A percentile compares a stretch with the other conserved stretches of the same genome.
Conservation (phyloP, 2,113 vertebrate genomes). For the Monarcha castaneiventris region DNA sequence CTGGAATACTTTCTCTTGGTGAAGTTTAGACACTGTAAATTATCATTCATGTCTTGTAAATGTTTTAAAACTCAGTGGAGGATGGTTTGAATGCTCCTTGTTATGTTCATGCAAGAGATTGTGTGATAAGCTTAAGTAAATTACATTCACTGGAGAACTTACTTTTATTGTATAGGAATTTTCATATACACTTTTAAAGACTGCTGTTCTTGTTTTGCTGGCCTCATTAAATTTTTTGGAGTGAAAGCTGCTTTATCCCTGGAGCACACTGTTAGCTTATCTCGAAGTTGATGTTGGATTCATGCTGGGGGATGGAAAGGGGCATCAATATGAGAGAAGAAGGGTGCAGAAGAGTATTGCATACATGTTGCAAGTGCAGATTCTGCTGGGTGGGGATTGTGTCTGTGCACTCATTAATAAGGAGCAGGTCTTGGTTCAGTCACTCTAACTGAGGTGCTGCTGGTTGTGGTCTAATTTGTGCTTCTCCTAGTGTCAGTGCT, state of each 20-base stretch:
- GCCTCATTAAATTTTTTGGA: background rate
- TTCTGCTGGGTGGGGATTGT: background rate
- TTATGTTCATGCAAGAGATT: background rate
- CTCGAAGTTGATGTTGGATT: background rate
- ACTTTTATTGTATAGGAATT: background rate
- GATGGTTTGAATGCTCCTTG: background rate
- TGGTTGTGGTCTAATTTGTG: background rate
- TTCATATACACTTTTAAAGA: background rate
- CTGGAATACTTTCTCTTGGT: background rate
- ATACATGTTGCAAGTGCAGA: fast-evolving
- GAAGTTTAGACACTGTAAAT: background rate
- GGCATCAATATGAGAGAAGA: fast-evolving
- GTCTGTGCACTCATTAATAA: fast-evolving
- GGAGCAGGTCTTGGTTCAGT: background rate
- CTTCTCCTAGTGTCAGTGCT: background rate
- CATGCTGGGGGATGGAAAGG: background rate
- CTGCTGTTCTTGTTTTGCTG: background rate
- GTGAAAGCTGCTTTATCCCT: background rate
- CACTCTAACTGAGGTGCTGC: background rate
- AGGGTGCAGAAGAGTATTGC: fast-evolving
- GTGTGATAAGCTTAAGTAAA: background rate
- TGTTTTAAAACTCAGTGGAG: background rate
- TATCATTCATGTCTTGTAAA: background rate
- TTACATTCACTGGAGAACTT: background rate
- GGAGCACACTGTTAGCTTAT: background rate